Percentiles rank a stretch among this genome's conserved stretches.
Evolutionary conservation across 2,113 vertebrate species (phyloP).

Genomic region (Saccopteryx bilineata): DNA sequence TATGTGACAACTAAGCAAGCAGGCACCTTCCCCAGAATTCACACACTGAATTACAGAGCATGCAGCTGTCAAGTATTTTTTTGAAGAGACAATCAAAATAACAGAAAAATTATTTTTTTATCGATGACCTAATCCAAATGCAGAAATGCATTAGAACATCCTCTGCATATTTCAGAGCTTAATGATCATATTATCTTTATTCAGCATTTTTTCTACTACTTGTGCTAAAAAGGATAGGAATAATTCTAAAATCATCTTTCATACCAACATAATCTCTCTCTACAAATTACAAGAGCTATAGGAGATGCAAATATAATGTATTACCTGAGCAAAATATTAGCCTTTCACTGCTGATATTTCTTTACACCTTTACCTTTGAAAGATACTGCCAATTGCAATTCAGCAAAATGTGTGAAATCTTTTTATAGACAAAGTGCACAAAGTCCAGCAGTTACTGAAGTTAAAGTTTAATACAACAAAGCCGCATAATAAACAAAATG

Average conservation of each 20-base stretch:
- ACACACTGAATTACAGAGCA: background rate
- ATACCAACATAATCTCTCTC: constrained; percentile 61
- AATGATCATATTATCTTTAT: constrained; percentile 72
- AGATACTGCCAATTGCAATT: constrained; percentile 8
- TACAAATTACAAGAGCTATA: constrained; percentile 30
- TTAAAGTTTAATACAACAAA: constrained; percentile 8
- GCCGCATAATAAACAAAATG: background rate
- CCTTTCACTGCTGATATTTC: constrained; percentile 2
- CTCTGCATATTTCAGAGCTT: constrained; percentile 56
- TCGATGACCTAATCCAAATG: constrained; percentile 63
- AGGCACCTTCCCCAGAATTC: background rate
- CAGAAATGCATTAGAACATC: constrained; percentile 64
- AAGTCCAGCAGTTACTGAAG: constrained; percentile 35
- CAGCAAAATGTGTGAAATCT: constrained; percentile 27
- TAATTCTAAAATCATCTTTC: constrained; percentile 67
- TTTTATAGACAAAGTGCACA: background rate
- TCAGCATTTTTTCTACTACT: constrained; percentile 63
- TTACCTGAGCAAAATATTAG: constrained; percentile 25
- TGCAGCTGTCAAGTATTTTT: constrained; percentile 69
- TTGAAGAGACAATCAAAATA: constrained; percentile 76
- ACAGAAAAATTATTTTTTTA: constrained; percentile 56
- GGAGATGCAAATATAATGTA: constrained; percentile 60
- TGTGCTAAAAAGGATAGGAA: constrained; percentile 58
- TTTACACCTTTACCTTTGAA: constrained; percentile 26
- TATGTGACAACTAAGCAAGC: constrained; percentile 52